Evolutionary conservation across 2,888 invertebrate species (phyloP).

Genomic region (Athetis lepigone): DNA sequence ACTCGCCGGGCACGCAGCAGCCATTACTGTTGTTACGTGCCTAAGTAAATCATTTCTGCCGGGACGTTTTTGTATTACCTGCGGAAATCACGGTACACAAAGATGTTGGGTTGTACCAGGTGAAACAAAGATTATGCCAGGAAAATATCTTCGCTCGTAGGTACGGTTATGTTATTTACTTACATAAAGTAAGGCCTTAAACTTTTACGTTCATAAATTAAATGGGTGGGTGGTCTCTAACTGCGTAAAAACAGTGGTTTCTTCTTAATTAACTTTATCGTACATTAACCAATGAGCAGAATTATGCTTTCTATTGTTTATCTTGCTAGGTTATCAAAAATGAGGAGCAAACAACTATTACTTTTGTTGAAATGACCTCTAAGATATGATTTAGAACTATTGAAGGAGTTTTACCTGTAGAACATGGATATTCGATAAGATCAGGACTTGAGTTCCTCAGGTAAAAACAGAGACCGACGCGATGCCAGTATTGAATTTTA

Average conservation of each 20-base stretch:
- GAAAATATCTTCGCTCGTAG: slow-evolving; percentile 1
- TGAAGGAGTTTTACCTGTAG: neutral
- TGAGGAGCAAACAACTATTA: slow-evolving; percentile 17
- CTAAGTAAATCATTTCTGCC: slow-evolving; percentile 30
- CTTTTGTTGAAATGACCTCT: slow-evolving; percentile 25
- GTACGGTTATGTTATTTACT: neutral
- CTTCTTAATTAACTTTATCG: slow-evolving; percentile 37
- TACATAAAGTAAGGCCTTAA: neutral
- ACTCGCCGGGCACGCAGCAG: slow-evolving; percentile 18
- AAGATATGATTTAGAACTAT: slow-evolving; percentile 26
- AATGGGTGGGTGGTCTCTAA: slow-evolving; percentile 4
- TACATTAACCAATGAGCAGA: slow-evolving; percentile 34
- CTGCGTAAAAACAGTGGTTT: slow-evolving; percentile 13
- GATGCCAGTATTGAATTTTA: neutral
- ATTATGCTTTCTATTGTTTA: slow-evolving; percentile 43
- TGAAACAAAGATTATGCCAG: slow-evolving; percentile 28
- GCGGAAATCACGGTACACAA: slow-evolving; percentile 15
- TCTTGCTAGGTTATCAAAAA: slow-evolving; percentile 52
- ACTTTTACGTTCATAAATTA: slow-evolving; percentile 4
- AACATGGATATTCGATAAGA: no score
- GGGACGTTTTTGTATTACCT: slow-evolving; percentile 7
- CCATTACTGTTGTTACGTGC: slow-evolving; percentile 53
- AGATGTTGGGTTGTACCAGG: slow-evolving; percentile 6
- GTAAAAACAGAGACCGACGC: no score
- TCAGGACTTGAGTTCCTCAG: no score